phyloP scores from a whole-genome alignment of 2,888 invertebrate species.

The Trachelus stipa region DNA sequence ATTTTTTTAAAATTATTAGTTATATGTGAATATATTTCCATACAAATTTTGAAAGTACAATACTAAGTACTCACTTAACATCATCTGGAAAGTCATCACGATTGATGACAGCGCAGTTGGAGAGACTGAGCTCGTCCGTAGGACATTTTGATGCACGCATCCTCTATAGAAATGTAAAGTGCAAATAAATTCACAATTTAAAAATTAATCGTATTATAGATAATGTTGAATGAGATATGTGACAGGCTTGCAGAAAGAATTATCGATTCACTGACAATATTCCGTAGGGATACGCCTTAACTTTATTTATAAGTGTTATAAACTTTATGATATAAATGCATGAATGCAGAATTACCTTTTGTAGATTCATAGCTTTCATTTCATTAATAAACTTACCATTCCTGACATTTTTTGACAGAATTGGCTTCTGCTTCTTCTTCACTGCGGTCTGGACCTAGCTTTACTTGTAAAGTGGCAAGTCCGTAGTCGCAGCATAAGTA shows the following conservation, averaged over 20 bases:
- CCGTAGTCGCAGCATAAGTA: neutral
- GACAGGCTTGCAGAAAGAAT: neutral
- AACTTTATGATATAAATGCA: neutral
- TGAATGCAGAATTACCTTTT: neutral
- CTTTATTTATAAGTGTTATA: neutral
- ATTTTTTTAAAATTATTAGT: neutral
- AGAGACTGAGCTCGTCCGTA: slow-evolving; percentile 88
- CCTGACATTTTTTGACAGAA: slow-evolving; percentile 44
- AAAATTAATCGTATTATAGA: neutral
- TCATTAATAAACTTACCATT: slow-evolving; percentile 33
- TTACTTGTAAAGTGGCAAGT: neutral
- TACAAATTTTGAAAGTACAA: neutral
- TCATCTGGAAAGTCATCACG: slow-evolving; percentile 84
- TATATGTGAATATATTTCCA: too few relatives aligned
- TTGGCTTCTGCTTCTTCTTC: neutral
- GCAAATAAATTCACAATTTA: neutral
- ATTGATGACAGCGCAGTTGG: slow-evolving; percentile 93
- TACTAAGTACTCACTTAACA: slow-evolving; percentile 75
- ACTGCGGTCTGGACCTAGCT: neutral
- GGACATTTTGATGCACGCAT: slow-evolving; percentile 93
- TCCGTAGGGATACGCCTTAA: neutral
- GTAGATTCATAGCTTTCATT: neutral
- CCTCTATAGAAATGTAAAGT: slow-evolving; percentile 68
- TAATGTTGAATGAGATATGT: neutral
- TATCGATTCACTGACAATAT: slow-evolving; percentile 1